Evolutionary conservation across 1,140 invertebrate species (phyloP).

Genomic region (Drosophila watanabei): DNA sequence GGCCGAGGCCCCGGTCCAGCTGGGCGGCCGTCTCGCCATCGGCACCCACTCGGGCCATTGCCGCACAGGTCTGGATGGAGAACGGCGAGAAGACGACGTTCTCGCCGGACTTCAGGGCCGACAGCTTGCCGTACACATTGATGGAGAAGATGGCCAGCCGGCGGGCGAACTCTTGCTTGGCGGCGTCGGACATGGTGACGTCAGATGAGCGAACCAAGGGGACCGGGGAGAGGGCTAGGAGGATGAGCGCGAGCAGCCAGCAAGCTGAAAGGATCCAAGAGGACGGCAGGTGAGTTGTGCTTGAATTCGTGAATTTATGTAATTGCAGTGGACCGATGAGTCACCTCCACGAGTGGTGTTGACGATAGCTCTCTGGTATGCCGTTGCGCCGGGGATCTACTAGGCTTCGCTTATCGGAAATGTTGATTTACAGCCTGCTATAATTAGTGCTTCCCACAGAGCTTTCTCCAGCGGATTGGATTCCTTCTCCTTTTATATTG

Average conservation of each 20-base stretch:
- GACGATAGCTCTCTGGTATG: conserved; percentile 34
- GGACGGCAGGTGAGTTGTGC: conserved; percentile 22
- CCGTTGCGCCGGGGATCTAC: conserved; percentile 53
- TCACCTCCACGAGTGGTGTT: conserved; percentile 61
- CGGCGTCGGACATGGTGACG: conserved; percentile 35
- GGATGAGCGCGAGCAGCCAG: conserved; percentile 38
- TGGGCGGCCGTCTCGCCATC: conserved; percentile 86
- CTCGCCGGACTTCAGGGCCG: conserved; percentile 52
- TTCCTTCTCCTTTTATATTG: not conserved
- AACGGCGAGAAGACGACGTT: conserved; percentile 85
- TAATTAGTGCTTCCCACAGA: conserved; percentile 6
- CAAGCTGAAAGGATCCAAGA: conserved; percentile 48
- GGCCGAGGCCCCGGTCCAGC: conserved; percentile 85
- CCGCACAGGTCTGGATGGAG: conserved; percentile 87
- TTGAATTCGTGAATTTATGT: conserved; percentile 70
- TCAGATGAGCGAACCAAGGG: conserved; percentile 5
- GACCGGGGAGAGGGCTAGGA: conserved; percentile 21
- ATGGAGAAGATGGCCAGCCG: conserved; percentile 62
- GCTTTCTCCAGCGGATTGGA: conserved; percentile 40
- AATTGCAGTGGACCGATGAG: conserved; percentile 62
- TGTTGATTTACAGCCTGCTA: not conserved
- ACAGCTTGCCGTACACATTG: conserved; percentile 58
- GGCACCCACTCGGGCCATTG: conserved; percentile 87
- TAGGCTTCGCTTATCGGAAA: conserved; percentile 24
- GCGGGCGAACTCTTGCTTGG: conserved; percentile 54